phyloP scores from a whole-genome alignment of 2,113 vertebrate species.

The Syrrhaptes paradoxus region DNA sequence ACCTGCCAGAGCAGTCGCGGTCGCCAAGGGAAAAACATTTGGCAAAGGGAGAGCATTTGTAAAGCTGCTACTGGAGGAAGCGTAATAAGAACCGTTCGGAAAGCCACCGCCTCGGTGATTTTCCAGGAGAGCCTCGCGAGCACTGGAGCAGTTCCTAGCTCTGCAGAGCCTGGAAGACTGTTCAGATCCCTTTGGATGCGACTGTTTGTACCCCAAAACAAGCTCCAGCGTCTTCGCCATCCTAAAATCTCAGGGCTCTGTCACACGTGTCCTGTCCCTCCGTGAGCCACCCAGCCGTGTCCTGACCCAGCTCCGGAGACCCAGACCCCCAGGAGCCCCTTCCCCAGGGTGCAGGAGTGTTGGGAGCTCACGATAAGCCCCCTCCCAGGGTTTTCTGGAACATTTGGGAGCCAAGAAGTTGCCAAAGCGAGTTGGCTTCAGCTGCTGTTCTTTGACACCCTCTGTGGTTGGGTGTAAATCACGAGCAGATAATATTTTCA shows the following conservation, averaged over 20 bases:
- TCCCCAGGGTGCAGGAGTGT: rapidly evolving
- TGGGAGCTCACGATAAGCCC: background rate
- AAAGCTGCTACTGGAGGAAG: constrained; percentile 20
- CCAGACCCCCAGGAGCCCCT: background rate
- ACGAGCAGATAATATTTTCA: constrained; percentile 50
- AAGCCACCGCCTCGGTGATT: constrained; percentile 11
- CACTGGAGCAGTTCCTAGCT: background rate
- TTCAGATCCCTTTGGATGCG: background rate
- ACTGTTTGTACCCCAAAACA: background rate
- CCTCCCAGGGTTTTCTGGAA: rapidly evolving
- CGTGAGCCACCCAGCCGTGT: rapidly evolving
- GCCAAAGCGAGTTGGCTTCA: constrained; percentile 21
- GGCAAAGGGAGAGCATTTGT: constrained; percentile 11
- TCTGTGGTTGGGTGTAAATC: constrained; percentile 17
- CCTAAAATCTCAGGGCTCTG: background rate
- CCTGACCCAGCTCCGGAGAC: background rate
- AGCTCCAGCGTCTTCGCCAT: background rate
- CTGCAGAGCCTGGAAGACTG: background rate
- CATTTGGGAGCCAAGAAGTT: background rate
- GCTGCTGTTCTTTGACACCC: background rate
- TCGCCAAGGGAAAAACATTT: constrained; percentile 27
- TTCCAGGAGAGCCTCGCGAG: background rate
- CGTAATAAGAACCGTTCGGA: background rate
- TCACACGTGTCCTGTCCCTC: background rate
- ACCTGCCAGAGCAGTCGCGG: constrained; percentile 16